These are phyloP conservation scores for Virgularia gustaviana DNA, from an alignment of 92 coral and sea anemone genomes.

Conservation along the genomic window DNA sequence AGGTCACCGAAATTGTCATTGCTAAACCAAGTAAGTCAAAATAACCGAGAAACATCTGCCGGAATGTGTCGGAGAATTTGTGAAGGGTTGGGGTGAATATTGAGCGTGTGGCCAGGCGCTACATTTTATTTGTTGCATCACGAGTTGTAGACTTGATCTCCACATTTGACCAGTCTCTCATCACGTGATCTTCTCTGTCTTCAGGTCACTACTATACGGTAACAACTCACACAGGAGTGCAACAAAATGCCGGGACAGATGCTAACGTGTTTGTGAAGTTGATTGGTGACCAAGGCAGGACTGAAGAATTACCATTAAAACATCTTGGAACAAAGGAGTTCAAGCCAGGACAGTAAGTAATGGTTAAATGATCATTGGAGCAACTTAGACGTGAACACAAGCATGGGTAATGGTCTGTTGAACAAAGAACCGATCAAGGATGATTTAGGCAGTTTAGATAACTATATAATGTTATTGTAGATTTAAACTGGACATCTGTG, in stretches of 20 bases:
- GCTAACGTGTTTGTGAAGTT: slow-evolving; percentile 74
- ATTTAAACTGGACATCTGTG: not conserved
- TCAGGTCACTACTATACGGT: slow-evolving; percentile 73
- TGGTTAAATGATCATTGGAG: not conserved
- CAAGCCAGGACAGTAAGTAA: slow-evolving; percentile 75
- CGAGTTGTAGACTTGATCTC: no score
- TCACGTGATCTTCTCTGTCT: no score
- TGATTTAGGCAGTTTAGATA: not conserved
- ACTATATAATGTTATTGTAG: not conserved
- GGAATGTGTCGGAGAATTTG: not conserved
- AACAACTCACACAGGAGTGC: slow-evolving; percentile 70
- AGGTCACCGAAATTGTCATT: slow-evolving; percentile 62
- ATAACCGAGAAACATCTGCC: not conserved
- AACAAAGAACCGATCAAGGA: no score
- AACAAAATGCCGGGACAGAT: slow-evolving; percentile 65
- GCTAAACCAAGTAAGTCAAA: slow-evolving; percentile 68
- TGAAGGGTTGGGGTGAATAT: no score
- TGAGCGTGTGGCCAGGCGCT: no score
- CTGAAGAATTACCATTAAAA: slow-evolving; percentile 62
- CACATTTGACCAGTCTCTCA: no score
- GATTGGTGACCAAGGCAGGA: slow-evolving; percentile 67
- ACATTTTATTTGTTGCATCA: no score
- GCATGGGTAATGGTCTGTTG: not conserved
- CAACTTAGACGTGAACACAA: not conserved
- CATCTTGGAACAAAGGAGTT: slow-evolving; percentile 67